These are phyloP conservation scores for Sphecodes monilicornis DNA, from an alignment of 2,888 invertebrate genomes.

Conservation along the genomic window DNA sequence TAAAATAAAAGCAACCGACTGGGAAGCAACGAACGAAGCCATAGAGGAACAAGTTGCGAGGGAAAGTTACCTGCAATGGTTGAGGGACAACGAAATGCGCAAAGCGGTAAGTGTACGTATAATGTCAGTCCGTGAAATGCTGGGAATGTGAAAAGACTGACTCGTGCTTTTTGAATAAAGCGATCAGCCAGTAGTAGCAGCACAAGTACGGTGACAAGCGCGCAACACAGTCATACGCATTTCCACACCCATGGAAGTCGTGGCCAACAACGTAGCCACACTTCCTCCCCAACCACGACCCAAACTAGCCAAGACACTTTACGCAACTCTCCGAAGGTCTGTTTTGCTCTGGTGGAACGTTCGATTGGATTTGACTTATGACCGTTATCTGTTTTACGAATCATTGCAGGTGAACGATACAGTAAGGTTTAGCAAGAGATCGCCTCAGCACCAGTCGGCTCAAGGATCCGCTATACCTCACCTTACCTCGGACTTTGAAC, in stretches of 20 bases:
- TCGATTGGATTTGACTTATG: not conserved
- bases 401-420: constrained; percentile 74
- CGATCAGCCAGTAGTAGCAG: constrained; percentile 81
- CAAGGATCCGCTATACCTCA: constrained; percentile 73
- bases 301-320: constrained; percentile 79
- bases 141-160: constrained; percentile 23
- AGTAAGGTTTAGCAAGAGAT: constrained; percentile 77
- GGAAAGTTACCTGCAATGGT: constrained; percentile 93
- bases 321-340: constrained; percentile 80
- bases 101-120: constrained; percentile 82
- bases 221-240: constrained; percentile 80
- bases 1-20: constrained; percentile 94
- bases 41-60: constrained; percentile 94
- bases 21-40: constrained; percentile 96
- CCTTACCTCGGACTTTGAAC: constrained; percentile 72
- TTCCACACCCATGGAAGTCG: constrained; percentile 80
- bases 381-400: constrained; percentile 1
- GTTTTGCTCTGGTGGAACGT: constrained; percentile 23
- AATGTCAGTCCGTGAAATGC: not conserved
- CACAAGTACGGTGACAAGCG: constrained; percentile 81
- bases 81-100: constrained; percentile 88
- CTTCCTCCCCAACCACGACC: constrained; percentile 78
- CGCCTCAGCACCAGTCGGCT: constrained; percentile 79
- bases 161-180: constrained; percentile 66
- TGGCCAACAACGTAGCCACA: constrained; percentile 78